Conservation (phyloP, 2,888 invertebrate genomes). For the Aphelenchoides bicaudatus region DNA sequence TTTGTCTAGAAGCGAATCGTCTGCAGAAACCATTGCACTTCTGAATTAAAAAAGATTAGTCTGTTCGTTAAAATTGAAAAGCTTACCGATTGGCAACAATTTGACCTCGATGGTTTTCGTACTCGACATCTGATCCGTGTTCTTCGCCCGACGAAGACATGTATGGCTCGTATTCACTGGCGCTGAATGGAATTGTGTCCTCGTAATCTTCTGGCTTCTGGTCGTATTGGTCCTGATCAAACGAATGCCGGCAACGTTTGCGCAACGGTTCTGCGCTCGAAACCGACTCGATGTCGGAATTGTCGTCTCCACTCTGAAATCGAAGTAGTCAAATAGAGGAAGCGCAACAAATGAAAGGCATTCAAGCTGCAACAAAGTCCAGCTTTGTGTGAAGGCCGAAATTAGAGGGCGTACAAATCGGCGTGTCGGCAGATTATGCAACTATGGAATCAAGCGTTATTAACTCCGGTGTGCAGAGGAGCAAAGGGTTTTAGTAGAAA, state of each 20-base stretch:
- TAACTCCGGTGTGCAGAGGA: not conserved
- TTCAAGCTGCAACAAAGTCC: too few relatives aligned
- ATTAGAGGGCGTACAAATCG: too few relatives aligned
- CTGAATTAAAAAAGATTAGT: constrained; percentile 8
- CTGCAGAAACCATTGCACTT: constrained; percentile 8
- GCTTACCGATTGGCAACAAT: constrained; percentile 17
- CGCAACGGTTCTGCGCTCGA: constrained; percentile 16
- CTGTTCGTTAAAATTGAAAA: not conserved
- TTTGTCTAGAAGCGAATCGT: not conserved
- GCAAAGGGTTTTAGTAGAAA: not conserved
- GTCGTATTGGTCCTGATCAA: not conserved
- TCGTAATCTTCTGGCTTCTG: constrained; percentile 19
- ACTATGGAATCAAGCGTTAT: constrained; percentile 1
- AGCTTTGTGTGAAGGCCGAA: too few relatives aligned
- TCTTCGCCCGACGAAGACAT: constrained; percentile 7
- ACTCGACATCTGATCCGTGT: constrained; percentile 12
- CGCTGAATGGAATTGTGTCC: constrained; percentile 24
- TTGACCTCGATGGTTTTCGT: constrained; percentile 21
- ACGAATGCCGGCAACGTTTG: constrained; percentile 15
- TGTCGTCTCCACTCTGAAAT: constrained; percentile 13
- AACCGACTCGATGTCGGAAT: constrained; percentile 16
- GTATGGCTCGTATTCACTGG: constrained; percentile 23
- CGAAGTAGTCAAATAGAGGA: too few relatives aligned
- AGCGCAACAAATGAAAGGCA: too few relatives aligned
- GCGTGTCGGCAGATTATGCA: too few relatives aligned